Evolutionary conservation across 1,140 invertebrate genomes (phyloP).

Genomic region (Aphidius ervi): DNA sequence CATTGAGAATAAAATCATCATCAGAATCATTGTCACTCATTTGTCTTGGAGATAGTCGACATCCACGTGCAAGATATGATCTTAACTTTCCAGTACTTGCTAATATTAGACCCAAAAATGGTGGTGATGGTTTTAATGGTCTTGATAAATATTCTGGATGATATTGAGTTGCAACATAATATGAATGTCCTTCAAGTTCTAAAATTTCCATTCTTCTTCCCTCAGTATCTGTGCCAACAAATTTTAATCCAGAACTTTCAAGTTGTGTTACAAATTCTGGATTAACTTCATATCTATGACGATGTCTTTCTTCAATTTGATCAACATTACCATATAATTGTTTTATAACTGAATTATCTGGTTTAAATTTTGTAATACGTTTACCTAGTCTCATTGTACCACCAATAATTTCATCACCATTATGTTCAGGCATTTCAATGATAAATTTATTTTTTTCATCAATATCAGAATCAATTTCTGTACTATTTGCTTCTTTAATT

Average conservation of each 20-base stretch:
- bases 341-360: constrained; percentile 58
- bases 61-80: constrained; percentile 66
- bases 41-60: constrained; percentile 63
- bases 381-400: constrained; percentile 98
- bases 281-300: constrained; percentile 96
- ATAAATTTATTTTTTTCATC: constrained; percentile 76
- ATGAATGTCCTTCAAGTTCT: constrained; percentile 74
- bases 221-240: constrained; percentile 78
- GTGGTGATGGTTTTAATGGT: constrained; percentile 89
- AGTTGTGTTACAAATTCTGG: constrained; percentile 76
- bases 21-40: constrained; percentile 66
- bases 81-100: constrained; percentile 76
- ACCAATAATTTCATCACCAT: constrained; percentile 79
- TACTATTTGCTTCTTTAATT: constrained; percentile 77
- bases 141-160: constrained; percentile 97
- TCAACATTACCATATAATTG: constrained; percentile 81
- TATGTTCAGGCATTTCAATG: constrained; percentile 99
- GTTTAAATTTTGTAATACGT: constrained; percentile 77
- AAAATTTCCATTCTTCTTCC: constrained; percentile 82
- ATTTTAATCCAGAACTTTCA: constrained; percentile 80
- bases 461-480: constrained; percentile 77
- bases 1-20: constrained; percentile 7
- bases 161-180: constrained; percentile 94
- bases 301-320: constrained; percentile 89
- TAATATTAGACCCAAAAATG: constrained; percentile 91